Percentiles rank a stretch among this genome's conserved stretches.
phyloP scores from a whole-genome alignment of 2,797 vertebrate species.

The Sebastes taczanowskii region DNA sequence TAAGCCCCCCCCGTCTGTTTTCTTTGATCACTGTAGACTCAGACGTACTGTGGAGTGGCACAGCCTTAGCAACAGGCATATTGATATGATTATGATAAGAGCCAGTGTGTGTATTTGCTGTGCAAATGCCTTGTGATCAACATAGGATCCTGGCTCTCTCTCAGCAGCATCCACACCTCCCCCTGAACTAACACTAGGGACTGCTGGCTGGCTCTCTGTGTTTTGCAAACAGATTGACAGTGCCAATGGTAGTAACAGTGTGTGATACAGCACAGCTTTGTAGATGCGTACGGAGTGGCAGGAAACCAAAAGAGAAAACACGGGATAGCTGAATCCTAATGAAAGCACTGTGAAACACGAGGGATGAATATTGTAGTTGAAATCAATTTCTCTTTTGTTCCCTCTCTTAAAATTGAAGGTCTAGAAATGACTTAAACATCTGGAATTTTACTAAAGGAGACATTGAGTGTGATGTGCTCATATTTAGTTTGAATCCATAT shows the following conservation, averaged over 20 bases:
- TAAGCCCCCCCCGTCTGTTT: background rate
- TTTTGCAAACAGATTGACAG: slow-evolving; percentile 18
- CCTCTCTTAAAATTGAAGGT: background rate
- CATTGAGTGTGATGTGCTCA: background rate
- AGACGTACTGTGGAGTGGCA: background rate
- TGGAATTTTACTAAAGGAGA: background rate
- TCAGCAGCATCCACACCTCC: slow-evolving; percentile 40
- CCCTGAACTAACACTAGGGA: slow-evolving; percentile 32
- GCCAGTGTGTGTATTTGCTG: slow-evolving; percentile 28
- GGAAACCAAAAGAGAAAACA: background rate
- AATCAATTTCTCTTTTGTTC: background rate
- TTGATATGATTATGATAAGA: slow-evolving; percentile 37
- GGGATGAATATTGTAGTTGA: background rate
- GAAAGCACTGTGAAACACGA: background rate
- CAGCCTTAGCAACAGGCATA: slow-evolving; percentile 22
- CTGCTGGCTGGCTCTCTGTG: slow-evolving; percentile 47
- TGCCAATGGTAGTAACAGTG: slow-evolving; percentile 10
- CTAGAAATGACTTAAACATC: background rate
- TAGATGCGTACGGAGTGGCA: background rate
- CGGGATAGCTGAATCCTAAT: background rate
- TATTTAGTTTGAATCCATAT: background rate
- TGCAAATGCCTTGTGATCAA: slow-evolving; percentile 49
- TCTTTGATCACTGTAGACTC: slow-evolving; percentile 10
- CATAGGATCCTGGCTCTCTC: slow-evolving; percentile 26
- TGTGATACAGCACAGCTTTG: slow-evolving; percentile 5